A percentile compares a stretch with the other conserved stretches of the same genome.
These are phyloP conservation scores for rabbit (Oryctolagus cuniculus) DNA, from an alignment of 2,113 vertebrate genomes.

Conservation along the genomic window DNA sequence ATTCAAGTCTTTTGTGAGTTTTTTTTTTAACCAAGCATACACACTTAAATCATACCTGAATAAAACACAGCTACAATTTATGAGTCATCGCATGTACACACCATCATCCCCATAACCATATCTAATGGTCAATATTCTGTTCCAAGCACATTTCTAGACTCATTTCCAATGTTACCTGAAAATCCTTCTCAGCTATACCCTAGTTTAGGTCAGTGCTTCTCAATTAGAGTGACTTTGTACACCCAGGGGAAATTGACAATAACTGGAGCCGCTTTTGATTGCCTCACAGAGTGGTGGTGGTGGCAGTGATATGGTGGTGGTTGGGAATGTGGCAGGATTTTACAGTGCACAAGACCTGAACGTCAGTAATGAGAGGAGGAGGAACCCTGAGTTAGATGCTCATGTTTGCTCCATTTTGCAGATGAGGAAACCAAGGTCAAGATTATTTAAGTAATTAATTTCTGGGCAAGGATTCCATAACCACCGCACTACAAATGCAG, in stretches of 20 bases:
- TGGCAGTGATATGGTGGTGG: no score
- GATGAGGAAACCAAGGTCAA: not conserved
- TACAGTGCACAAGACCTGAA: accelerated
- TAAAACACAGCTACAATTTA: not conserved
- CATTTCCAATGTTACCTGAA: not conserved
- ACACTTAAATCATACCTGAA: not conserved
- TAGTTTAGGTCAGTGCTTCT: conserved; percentile 19
- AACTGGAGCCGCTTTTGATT: not conserved
- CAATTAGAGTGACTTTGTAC: not conserved
- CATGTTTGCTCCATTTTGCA: not conserved
- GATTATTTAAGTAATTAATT: not conserved
- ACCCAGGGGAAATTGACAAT: not conserved
- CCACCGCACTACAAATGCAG: not conserved
- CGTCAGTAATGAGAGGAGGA: not conserved
- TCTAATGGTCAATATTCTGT: not conserved
- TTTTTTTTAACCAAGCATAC: not conserved
- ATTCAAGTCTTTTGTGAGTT: not conserved
- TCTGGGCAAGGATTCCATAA: not conserved
- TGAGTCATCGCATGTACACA: not conserved
- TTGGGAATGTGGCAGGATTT: not conserved
- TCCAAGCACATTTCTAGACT: not conserved
- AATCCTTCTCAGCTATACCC: not conserved
- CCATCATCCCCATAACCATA: not conserved
- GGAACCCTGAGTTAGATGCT: not conserved
- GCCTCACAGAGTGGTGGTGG: not conserved